Base-by-base conservation (phyloP, 2,797 vertebrate species). In the Bradypus variegatus region DNA sequence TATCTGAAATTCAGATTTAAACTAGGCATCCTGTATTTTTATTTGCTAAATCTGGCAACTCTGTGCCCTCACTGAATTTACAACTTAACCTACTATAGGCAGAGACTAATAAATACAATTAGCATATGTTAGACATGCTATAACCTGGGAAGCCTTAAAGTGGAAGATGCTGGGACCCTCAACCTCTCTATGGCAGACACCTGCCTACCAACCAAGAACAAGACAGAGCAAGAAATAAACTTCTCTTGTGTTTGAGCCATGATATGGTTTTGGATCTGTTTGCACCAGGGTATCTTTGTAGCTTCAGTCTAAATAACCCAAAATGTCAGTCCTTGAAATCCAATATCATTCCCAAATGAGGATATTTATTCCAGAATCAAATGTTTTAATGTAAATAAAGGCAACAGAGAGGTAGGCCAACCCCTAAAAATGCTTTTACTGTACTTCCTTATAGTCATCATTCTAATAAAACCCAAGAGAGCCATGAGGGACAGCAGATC, bases 181-280 rank as follows among this genome's bases (percentile, higher is more conserved):
- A 88, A 45, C 21, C 58, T 58, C 16, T 53, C 8, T 80, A 6
- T 81, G 50, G 65, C 69, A 10, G 60, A 88, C 92, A 62, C 19
- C 58, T 88, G 60, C 65, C 86, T 78, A 33, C 41, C 38, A 85
- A 81, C n/a, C 45, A 86, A 36, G 64, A 94, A 64, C 58, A 29
- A 58, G 58, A 23, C 75, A 76, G 41, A 89, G 65, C 55, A 94
- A 89, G 73, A 94, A 76, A 89, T 70, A 91, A 79, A 79, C 36
- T 78, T 36, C n/a, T 41, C 8, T 70, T 65, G 1, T 45, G 25
- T 88, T 58, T 70, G 41, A 72, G 8, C 41, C 29, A 13, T 23
- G 21, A 8, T n/a, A 31, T 62, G 64, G 21, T 69, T 86, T 87
- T 62, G 48, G 13, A 88, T 69, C 25, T 75, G 15, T 77, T 70